Conservation (phyloP, 2,888 invertebrate species). For the Pristionchus japonicus region DNA sequence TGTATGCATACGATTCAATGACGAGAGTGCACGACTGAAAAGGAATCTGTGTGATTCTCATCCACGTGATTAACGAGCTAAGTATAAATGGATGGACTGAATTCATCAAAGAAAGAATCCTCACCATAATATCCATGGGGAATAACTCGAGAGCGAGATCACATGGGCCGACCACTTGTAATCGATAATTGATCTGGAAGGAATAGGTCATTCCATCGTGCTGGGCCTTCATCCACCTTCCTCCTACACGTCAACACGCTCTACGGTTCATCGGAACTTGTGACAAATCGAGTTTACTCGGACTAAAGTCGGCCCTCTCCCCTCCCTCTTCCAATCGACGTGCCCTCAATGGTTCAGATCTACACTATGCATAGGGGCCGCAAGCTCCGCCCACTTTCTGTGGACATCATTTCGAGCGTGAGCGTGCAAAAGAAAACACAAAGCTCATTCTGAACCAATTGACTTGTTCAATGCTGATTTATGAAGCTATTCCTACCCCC, state of each 20-base stretch:
- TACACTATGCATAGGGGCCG: no score
- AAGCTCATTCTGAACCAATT: no score
- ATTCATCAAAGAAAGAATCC: neutral
- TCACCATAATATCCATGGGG: conserved; percentile 73
- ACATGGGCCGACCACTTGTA: conserved; percentile 71
- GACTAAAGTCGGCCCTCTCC: neutral
- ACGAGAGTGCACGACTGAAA: conserved; percentile 66
- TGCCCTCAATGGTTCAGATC: neutral
- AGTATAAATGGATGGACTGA: no score
- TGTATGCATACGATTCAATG: conserved; percentile 73
- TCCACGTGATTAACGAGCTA: no score
- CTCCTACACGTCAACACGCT: neutral
- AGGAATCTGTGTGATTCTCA: no score
- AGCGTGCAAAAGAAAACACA: no score
- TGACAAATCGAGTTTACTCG: neutral
- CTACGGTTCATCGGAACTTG: neutral
- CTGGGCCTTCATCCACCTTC: neutral
- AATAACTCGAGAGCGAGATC: conserved; percentile 64
- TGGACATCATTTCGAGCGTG: no score
- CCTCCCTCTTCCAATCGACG: neutral
- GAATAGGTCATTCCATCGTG: neutral
- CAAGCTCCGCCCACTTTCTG: no score
- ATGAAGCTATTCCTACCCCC: no score
- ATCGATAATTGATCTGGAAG: conserved; percentile 65
- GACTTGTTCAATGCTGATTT: no score